Evolutionary conservation across 1,140 invertebrate genomes (phyloP).

Genomic region (Anastrepha obliqua): DNA sequence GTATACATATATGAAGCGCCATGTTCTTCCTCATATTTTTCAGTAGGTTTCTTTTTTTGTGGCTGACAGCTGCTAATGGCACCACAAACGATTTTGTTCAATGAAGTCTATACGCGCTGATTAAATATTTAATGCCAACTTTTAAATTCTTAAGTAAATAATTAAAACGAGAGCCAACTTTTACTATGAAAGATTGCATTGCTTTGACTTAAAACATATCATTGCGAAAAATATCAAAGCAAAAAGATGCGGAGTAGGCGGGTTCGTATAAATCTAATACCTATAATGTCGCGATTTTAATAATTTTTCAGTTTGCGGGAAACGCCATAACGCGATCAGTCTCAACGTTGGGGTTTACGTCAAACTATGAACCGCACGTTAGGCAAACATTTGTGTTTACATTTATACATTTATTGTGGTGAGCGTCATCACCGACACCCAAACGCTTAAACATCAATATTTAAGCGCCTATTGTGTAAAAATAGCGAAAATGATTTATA

Average conservation of each 20-base stretch:
- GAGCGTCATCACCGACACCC: background rate
- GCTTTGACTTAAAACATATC: background rate
- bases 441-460: background rate
- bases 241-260: too few relatives aligned
- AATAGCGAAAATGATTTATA: slow-evolving; percentile 36
- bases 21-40: slow-evolving; percentile 10
- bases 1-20: too few relatives aligned
- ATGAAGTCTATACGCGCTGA: background rate
- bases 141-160: slow-evolving; percentile 41
- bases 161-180: background rate
- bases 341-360: slow-evolving; percentile 25
- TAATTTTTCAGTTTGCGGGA: background rate
- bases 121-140: slow-evolving; percentile 5
- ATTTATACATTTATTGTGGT: background rate
- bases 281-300: background rate
- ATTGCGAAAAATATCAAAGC: too few relatives aligned
- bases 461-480: slow-evolving; percentile 2
- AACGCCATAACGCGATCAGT: background rate
- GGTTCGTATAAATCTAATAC: background rate
- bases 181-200: background rate
- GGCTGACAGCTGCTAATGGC: slow-evolving; percentile 12
- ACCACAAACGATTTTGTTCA: background rate
- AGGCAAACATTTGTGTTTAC: background rate
- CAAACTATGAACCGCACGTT: background rate
- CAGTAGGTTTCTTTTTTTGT: background rate